A percentile compares a stretch with the other conserved stretches of the same genome.
Evolutionary conservation across 2,797 vertebrate species (phyloP).

Genomic region (Esox masquinongy): DNA sequence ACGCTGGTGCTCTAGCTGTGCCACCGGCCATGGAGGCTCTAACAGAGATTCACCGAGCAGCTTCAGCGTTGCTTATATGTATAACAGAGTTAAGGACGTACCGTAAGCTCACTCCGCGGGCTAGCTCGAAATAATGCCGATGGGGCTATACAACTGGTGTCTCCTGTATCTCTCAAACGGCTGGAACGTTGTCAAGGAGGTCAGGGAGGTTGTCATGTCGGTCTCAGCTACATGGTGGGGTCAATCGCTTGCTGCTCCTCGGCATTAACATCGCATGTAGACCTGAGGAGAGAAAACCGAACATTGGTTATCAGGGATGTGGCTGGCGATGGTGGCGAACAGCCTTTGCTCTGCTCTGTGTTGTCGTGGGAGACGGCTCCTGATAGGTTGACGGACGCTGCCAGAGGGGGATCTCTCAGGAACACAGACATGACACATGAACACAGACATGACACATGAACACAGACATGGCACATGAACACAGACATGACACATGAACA

Average conservation of each 20-base stretch:
- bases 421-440: no score
- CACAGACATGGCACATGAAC: no score
- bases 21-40: slow-evolving; percentile 11
- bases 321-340: not conserved
- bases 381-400: not conserved
- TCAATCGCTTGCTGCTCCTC: no score
- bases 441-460: no score
- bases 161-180: no score
- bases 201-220: no score
- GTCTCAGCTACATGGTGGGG: no score
- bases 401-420: not conserved
- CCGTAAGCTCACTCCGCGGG: no score
- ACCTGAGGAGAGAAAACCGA: not conserved
- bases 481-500: no score
- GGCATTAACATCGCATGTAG: not conserved
- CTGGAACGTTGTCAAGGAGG: no score
- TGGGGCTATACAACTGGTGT: no score
- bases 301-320: not conserved
- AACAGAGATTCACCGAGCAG: slow-evolving; percentile 14
- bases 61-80: not conserved
- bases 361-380: not conserved
- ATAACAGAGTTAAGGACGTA: not conserved
- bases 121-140: no score
- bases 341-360: not conserved
- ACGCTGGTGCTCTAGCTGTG: not conserved